Base-by-base conservation (phyloP, 2,797 vertebrate genomes). In the Pantherophis alleghaniensis region DNA sequence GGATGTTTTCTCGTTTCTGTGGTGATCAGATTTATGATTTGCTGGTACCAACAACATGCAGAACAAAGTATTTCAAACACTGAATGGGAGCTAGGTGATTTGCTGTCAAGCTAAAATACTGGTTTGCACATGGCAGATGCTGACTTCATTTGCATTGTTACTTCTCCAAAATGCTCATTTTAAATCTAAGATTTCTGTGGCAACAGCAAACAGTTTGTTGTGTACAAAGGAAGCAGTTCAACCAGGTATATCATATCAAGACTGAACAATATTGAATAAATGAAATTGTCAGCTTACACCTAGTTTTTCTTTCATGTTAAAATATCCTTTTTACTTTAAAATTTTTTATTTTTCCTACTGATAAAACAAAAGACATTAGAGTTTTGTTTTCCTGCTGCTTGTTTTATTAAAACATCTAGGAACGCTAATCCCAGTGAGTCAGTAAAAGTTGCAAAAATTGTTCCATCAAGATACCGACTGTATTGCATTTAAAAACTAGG, bases 201-300 rank as follows among this genome's bases (percentile, higher is more conserved):
- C n/a, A 53, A 53, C 47, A 61, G 42, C 86, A 88, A 93, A 2
- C n/a, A 92, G 91, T 93, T 66, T 92, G 32, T n/a, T 93, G 86
- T 51, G 51, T 94, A 88, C 47, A 90, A 94, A 92, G n/a, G n/a
- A 95, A 92, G 3, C 63, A 91, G 94, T 95, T 96, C 66, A 95
- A 42, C 87, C 12, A 53, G 5, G 7, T 69, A 3, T 93, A 86
- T 89, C 94, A 74, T 55, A 90, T 92, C 91, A 93, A 53, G 63
- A 86, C 4, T 22, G n/a, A 61, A 66, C 57, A 79, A 59, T 86
- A 94, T 93, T 94, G 24, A 92, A 0, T 53, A 14, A 63, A 92
- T 61, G 57, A 53, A 79, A 61, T 61, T 47, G 57, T n/a, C 63
- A 92, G 60, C 66, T 18, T 69, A 42, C 53, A 87, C n/a, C 4